These are phyloP conservation scores for Proisotoma minuta DNA, from an alignment of 2,888 invertebrate species.

Conservation along the genomic window DNA sequence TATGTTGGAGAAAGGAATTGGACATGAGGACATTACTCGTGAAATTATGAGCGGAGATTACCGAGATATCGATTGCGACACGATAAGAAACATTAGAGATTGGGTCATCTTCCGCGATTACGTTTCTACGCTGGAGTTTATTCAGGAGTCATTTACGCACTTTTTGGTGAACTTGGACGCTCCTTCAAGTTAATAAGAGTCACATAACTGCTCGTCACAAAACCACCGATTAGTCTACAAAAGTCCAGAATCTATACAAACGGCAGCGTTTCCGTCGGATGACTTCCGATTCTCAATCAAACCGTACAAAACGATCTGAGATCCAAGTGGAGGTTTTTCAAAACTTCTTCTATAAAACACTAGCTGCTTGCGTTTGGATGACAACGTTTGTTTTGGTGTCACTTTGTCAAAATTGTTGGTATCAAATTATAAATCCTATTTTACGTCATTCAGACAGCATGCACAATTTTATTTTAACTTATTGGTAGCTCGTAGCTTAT, in stretches of 20 bases:
- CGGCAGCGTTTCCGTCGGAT: neutral
- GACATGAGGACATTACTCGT: conserved; percentile 51
- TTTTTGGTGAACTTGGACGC: conserved; percentile 17
- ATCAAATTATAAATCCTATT: neutral
- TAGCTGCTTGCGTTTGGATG: neutral
- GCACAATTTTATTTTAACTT: neutral
- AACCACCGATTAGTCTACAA: neutral
- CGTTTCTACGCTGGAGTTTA: conserved; percentile 60
- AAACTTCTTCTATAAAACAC: neutral
- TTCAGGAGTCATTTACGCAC: conserved; percentile 53
- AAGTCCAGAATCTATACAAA: neutral
- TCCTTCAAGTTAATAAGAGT: neutral
- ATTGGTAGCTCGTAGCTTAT: neutral
- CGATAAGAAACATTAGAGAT: conserved; percentile 57
- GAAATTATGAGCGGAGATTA: conserved; percentile 50
- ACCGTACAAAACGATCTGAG: neutral
- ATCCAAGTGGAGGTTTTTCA: neutral
- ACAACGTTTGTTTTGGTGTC: neutral
- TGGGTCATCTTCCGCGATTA: conserved; percentile 63
- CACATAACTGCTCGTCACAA: neutral
- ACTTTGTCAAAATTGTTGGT: neutral
- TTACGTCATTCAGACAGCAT: neutral
- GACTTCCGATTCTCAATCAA: neutral
- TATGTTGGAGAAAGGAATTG: conserved; percentile 55
- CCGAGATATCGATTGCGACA: conserved; percentile 50